Base-by-base conservation (phyloP, 2,888 invertebrate species). In the Drosophila nr. fundita region DNA sequence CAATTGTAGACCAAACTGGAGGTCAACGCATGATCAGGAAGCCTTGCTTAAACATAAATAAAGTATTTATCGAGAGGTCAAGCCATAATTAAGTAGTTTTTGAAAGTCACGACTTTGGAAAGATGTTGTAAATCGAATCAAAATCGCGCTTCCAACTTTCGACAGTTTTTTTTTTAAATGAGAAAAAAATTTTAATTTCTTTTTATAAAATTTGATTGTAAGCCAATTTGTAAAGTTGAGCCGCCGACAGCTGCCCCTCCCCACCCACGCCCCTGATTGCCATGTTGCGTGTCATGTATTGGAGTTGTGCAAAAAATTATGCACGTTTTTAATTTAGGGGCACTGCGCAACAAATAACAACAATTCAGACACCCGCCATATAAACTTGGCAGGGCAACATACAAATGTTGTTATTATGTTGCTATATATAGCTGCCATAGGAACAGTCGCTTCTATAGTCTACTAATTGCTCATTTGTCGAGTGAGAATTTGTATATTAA, bases 251-350 rank as follows among this genome's bases (percentile, higher is more conserved):
- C 27, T 15, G 45, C 27, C 8, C 45, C 45, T 45, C 8, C 8
- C 24, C 15, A 15, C 24, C 24, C 1, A 24, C 45, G 45, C 45
- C 21, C 24, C 45, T 45, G 45, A 24, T 24, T 13, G 85, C 77
- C 87, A 80, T 87, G 84, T 82, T 89, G 82, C 69, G 70, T 87
- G 84, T 83, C 84, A 71, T 81, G 68, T 78, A 73, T 73, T 55
- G 52, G 27, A 79, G 68, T 61, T 62, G 54, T 49, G 52, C 63
- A 40, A 74, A 24, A 79, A 66, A 62, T 62, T 49, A 61, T 73
- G 60, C 78, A 68, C 54, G 59, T 60, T 73, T 30, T 67, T 58
- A 59, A 38, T 49, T 78, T 52, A 62, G 58, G 66, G 71, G 69
- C 76, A 85, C 49, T 80, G 84, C 84, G 67, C 81, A 62, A 58